A percentile compares a stretch with the other conserved stretches of the same genome.
Evolutionary conservation across 30 jellyfish, hydroid and myxozoan species (phyloP).

Genomic region (Hydractinia symbiolongicarpus): DNA sequence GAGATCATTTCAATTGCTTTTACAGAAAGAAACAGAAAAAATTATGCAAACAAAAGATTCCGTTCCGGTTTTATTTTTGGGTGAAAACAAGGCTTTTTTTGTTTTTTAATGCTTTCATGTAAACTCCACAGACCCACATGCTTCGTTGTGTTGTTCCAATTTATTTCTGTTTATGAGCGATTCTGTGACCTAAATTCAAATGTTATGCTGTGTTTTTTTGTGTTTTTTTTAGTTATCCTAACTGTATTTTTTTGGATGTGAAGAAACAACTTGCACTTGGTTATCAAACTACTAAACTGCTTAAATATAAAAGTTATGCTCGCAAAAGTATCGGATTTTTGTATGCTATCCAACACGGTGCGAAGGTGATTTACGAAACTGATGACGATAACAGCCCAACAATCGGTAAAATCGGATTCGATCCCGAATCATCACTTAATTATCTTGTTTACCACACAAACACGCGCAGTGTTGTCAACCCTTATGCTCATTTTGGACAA

Average conservation of each 20-base stretch:
- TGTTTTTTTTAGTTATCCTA: slow-evolving; percentile 50
- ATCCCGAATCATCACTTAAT: slow-evolving; percentile 30
- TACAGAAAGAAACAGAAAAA: too few species aligned
- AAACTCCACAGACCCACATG: too few species aligned
- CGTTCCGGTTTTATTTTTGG: too few species aligned
- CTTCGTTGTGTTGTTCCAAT: too few species aligned
- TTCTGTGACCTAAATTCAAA: too few species aligned
- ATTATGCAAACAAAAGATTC: too few species aligned
- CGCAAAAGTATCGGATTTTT: slow-evolving; percentile 69
- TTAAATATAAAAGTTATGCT: slow-evolving; percentile 57
- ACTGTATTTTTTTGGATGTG: slow-evolving; percentile 52
- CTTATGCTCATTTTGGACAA: slow-evolving; percentile 80
- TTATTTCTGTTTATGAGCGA: too few species aligned
- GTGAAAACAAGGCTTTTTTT: too few species aligned
- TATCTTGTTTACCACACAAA: slow-evolving; percentile 39
- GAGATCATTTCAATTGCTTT: too few species aligned
- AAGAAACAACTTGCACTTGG: slow-evolving; percentile 59
- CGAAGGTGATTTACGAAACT: slow-evolving; percentile 71
- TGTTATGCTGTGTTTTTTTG: not conserved
- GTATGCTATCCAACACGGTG: slow-evolving; percentile 91
- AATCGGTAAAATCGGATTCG: slow-evolving; percentile 74
- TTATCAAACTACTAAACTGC: slow-evolving; percentile 23
- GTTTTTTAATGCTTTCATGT: too few species aligned
- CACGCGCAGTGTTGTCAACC: slow-evolving; percentile 57
- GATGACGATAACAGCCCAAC: slow-evolving; percentile 89